Evolutionary conservation across 2,797 vertebrate species (phyloP), one percentile per base, ranked within the genome.

Genomic region (Lycodopsis pacificus): DNA sequence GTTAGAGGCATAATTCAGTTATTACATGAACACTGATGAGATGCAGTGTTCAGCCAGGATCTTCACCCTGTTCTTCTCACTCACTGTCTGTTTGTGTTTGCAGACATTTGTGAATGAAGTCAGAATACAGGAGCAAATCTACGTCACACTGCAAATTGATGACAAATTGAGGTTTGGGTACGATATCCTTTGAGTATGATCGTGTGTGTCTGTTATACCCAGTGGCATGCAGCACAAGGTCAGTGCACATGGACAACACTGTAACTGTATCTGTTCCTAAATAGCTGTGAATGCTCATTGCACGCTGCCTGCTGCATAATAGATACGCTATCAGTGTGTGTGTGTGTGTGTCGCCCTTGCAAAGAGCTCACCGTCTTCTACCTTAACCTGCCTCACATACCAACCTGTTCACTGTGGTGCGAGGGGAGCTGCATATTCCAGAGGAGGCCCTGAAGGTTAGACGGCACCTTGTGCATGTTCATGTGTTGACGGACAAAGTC

Each of bases 91-190:
- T 30, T 76, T 89, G 88, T 91, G 53, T 89, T 82, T 92, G 5
- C 92, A 99, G 98, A 99, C 98, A 0, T 99, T 99, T 91, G 96
- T 99, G 88, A 99, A 99, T 76, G 98, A 99, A 80, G 93, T 96
- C 75, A 95, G 98, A 82, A 97, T 99, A 91, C 97, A 96, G 86
- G 98, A 99, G 86, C 98, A 99, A 89, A 97, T 96, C 53, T 99
- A 99, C 8, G 96, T 97, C 87, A 99, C 97, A 0, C 93, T 99
- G 92, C 97, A 98, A 91, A 96, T 95, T 68, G 97, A 97, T 74
- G 98, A 99, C 94, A 99, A 98, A 87, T 76, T 99, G 89, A 96
- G 98, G 95, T 99, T 99, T 94, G 98, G 98, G 89, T 99, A 99
- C 90, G 97, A 99, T 99, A 99, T 99, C 98, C 97, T 99, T 98